Conservation (phyloP, 2,888 invertebrate species). For the Drosophila anomalata region DNA sequence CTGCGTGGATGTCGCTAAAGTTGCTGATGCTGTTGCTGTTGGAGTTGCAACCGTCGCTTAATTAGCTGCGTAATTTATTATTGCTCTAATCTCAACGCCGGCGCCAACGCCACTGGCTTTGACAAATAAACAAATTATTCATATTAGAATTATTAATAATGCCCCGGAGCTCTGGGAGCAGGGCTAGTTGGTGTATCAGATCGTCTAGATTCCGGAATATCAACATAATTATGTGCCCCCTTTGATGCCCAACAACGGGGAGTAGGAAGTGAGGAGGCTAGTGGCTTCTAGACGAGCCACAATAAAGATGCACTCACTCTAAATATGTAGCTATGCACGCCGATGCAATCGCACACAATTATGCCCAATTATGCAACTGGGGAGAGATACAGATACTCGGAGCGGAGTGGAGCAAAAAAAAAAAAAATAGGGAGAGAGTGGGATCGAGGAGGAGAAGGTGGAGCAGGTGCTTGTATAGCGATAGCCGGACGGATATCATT, state of each 20-base stretch:
- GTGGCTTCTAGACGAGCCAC: slow-evolving; percentile 29
- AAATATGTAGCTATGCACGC: slow-evolving; percentile 41
- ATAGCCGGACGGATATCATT: slow-evolving; percentile 65
- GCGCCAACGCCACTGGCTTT: slow-evolving; percentile 61
- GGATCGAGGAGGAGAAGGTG: slow-evolving; percentile 10
- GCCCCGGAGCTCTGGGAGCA: slow-evolving; percentile 14
- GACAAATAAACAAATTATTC: slow-evolving; percentile 76
- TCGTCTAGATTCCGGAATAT: slow-evolving; percentile 51
- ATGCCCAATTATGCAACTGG: slow-evolving; percentile 72
- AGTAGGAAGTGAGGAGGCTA: not conserved
- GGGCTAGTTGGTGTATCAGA: slow-evolving; percentile 37
- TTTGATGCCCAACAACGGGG: slow-evolving; percentile 7
- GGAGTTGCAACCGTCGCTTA: slow-evolving; percentile 56
- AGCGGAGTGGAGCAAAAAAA: not conserved
- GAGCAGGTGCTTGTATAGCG: slow-evolving; percentile 39
- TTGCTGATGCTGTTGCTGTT: slow-evolving; percentile 19
- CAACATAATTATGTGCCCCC: slow-evolving; percentile 59
- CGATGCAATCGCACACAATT: slow-evolving; percentile 73
- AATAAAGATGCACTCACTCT: slow-evolving; percentile 48
- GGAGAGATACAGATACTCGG: slow-evolving; percentile 30
- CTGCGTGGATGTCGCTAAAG: slow-evolving; percentile 68
- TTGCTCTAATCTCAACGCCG: slow-evolving; percentile 64
- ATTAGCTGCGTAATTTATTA: slow-evolving; percentile 77
- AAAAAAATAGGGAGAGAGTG: not conserved
- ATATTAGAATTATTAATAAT: slow-evolving; percentile 67